Evolutionary conservation across 2,113 vertebrate species (phyloP), one percentile per base, ranked within the genome.

Genomic region (Ptychochromis oligacanthus): DNA sequence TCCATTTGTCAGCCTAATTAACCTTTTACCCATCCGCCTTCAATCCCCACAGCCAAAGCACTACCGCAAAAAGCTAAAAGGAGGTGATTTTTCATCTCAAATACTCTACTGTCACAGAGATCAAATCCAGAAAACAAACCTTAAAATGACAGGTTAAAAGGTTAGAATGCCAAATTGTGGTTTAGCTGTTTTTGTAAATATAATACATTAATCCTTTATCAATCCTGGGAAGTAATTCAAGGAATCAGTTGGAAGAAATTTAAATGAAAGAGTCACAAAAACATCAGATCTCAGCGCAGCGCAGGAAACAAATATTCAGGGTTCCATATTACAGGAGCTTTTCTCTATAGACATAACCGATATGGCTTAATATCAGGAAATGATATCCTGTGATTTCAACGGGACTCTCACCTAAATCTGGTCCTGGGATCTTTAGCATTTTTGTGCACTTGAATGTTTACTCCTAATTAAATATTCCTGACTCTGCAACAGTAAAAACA

Each of bases 401-500:
- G 36, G 5, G 7, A 36, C 36, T 36, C 64, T 46, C 40, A 0
- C 15, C 22, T 10, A 26, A 46, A 46, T 9, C 14, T 15, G 4
- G 43, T 18, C 17, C 46, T 6, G 46, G 62, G 17, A 7, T 4
- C 62, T 64, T 64, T 36, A 64, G 61, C 24, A 40, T 43, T 67
- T 67, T 38, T 17, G 62, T 49, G 64, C 15, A 12, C 22, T 15
- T 18, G 40, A 26, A 15, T 0, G 24, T 18, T 70, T 70, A 22
- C 18, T 54, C 7, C 20, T 55, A 20, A n/a, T n/a, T 10, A 52
- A 52, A 20, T 7, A 10, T 4, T n/a, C 52, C 22, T 70, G 3
- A 0, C 1, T 70, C 64, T 49, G 40, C 40, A 49, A 22, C 64
- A 49, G 64, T 11, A 17, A 49, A 70, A 0, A 28, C 22, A 67